Evolutionary conservation across 2,888 invertebrate genomes (phyloP).

Genomic region (Epistrophe grossulariae): DNA sequence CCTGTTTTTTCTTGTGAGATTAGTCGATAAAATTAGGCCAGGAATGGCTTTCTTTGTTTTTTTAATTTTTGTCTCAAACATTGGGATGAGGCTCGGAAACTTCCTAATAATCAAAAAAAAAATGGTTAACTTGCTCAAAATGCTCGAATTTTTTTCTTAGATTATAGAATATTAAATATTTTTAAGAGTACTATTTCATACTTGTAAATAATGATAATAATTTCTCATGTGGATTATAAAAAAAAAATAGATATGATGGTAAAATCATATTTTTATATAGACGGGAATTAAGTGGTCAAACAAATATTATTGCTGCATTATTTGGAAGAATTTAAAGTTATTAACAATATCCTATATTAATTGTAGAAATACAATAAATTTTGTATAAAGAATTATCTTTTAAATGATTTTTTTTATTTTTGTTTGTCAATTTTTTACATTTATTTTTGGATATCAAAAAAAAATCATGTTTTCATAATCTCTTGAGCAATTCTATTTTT

Average conservation of each 20-base stretch:
- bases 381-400: too few relatives aligned
- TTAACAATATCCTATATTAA: too few relatives aligned
- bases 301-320: not conserved
- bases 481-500: not conserved
- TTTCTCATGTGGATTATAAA: not conserved
- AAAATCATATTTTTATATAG: not conserved
- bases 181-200: conserved; percentile 22
- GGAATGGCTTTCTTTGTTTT: conserved; percentile 20
- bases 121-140: conserved; percentile 60
- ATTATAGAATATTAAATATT: not conserved
- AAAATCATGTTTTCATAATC: not conserved
- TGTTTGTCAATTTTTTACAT: not conserved
- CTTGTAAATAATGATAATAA: conserved; percentile 56
- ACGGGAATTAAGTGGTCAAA: not conserved
- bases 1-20: conserved; percentile 12
- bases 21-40: conserved; percentile 38
- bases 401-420: too few relatives aligned
- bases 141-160: conserved; percentile 53
- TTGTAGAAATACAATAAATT: too few relatives aligned
- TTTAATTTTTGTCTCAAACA: conserved; percentile 61
- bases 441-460: not conserved
- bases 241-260: not conserved
- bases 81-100: conserved; percentile 29
- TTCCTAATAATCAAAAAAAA: conserved; percentile 38
- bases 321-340: not conserved